Evolutionary conservation across 2,113 vertebrate species (phyloP).

Genomic region (Hypocryptadius cinnamomeus): DNA sequence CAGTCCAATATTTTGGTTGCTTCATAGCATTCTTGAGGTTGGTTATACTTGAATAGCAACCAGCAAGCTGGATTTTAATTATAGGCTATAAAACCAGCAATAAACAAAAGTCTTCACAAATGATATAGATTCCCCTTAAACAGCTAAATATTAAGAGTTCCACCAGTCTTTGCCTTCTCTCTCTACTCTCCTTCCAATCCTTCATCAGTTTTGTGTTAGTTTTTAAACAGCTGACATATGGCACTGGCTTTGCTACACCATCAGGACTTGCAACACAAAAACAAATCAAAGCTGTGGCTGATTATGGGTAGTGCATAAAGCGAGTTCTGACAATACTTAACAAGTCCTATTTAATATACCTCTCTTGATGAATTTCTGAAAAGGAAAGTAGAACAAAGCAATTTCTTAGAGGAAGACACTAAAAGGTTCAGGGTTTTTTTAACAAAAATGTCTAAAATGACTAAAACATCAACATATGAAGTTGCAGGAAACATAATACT

Average conservation of each 20-base stretch:
- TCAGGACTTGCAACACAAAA: background rate
- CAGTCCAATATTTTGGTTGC: background rate
- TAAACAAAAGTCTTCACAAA: background rate
- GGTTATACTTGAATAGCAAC: conserved; percentile 1
- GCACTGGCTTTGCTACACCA: background rate
- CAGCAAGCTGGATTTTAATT: conserved; percentile 11
- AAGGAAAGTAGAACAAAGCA: background rate
- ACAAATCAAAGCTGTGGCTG: background rate
- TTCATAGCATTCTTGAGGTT: background rate
- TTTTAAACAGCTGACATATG: background rate
- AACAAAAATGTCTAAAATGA: background rate
- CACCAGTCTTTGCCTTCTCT: background rate
- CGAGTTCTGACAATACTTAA: background rate
- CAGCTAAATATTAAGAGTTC: background rate
- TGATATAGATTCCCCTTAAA: background rate
- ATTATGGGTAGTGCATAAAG: background rate
- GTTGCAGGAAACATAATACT: background rate
- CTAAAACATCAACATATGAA: background rate
- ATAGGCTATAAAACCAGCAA: background rate
- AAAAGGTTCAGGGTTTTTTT: background rate
- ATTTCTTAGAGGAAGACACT: background rate
- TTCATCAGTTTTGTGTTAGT: background rate
- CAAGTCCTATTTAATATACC: background rate
- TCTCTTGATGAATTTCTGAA: background rate
- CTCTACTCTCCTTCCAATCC: background rate